A percentile compares a stretch with the other conserved stretches of the same genome.
phyloP scores from a whole-genome alignment of 2,888 invertebrate species.

The Listrodromus nycthemerus region DNA sequence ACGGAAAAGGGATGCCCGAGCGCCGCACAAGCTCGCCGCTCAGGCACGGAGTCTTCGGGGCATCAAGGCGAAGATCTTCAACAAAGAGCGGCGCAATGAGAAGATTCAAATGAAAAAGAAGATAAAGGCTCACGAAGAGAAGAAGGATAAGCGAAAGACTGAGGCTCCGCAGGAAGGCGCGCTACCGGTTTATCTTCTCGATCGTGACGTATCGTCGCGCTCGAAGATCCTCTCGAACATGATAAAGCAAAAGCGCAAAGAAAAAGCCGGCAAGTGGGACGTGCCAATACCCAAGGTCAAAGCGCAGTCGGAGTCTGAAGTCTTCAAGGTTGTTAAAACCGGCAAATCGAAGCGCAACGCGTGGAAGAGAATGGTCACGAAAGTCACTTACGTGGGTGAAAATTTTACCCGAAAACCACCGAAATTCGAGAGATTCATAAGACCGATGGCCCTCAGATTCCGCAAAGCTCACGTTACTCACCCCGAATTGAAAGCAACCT shows the following conservation, averaged over 20 bases:
- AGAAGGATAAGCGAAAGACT: conserved; percentile 93
- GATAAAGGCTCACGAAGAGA: conserved; percentile 98
- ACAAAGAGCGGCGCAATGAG: conserved; percentile 98
- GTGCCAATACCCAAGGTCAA: conserved; percentile 99
- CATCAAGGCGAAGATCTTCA: conserved; percentile 98
- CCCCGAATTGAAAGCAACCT: conserved; percentile 99
- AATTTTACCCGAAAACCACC: conserved; percentile 99
- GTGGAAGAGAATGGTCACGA: conserved; percentile 99
- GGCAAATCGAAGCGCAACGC: conserved; percentile 98
- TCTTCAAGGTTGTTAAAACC: conserved; percentile 95
- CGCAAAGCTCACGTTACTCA: conserved; percentile 99
- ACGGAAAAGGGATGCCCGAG: conserved; percentile 97
- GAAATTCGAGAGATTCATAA: conserved; percentile 98
- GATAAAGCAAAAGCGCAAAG: conserved; percentile 99
- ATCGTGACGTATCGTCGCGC: conserved; percentile 96
- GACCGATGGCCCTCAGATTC: conserved; percentile 98
- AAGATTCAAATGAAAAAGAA: conserved; percentile 99
- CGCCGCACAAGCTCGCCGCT: conserved; percentile 95
- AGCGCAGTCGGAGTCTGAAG: conserved; percentile 98
- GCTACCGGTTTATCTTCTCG: conserved; percentile 97
- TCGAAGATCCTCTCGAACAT: conserved; percentile 99
- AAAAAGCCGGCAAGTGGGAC: conserved; percentile 99
- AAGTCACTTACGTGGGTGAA: conserved; percentile 99
- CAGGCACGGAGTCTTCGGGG: conserved; percentile 97
- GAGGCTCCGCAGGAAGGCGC: conserved; percentile 96